Evolutionary conservation across 2,888 invertebrate species (phyloP).

Genomic region (Belgica antarctica): DNA sequence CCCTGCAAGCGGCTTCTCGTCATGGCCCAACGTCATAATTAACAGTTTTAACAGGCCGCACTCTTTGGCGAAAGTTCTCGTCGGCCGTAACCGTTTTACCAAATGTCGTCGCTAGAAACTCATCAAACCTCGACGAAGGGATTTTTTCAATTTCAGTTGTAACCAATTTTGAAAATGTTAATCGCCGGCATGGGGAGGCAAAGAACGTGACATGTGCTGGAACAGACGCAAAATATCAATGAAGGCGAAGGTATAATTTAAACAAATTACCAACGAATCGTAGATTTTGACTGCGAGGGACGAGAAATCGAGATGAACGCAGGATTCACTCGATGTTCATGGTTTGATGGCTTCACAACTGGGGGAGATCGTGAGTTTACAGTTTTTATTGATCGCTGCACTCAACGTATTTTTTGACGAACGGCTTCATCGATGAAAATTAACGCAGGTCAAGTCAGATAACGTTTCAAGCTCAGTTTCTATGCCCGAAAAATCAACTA

Average conservation of each 20-base stretch:
- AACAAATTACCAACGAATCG: slow-evolving; percentile 34
- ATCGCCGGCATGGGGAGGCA: not conserved
- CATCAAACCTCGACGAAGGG: slow-evolving; percentile 36
- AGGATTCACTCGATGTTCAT: slow-evolving; percentile 20
- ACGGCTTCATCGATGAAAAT: not conserved
- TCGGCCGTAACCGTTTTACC: slow-evolving; percentile 14
- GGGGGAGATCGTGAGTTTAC: not conserved
- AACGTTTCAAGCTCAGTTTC: not conserved
- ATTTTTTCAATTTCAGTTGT: not conserved
- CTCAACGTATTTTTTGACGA: not conserved
- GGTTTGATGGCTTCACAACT: slow-evolving; percentile 1
- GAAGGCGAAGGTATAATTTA: slow-evolving; percentile 34
- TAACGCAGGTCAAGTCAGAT: slow-evolving; percentile 12
- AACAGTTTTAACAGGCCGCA: slow-evolving; percentile 5
- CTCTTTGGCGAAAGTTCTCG: not conserved
- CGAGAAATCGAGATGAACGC: not conserved
- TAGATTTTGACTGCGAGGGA: slow-evolving; percentile 19
- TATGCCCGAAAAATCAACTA: not conserved
- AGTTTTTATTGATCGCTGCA: slow-evolving; percentile 9
- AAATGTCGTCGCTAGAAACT: slow-evolving; percentile 21
- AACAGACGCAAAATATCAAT: not conserved
- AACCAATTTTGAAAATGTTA: not conserved
- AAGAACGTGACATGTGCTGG: slow-evolving; percentile 32
- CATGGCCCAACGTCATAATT: not conserved
- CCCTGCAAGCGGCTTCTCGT: slow-evolving; percentile 7